phyloP scores from a whole-genome alignment of 2,113 vertebrate genomes.

The Condylura cristata region DNA sequence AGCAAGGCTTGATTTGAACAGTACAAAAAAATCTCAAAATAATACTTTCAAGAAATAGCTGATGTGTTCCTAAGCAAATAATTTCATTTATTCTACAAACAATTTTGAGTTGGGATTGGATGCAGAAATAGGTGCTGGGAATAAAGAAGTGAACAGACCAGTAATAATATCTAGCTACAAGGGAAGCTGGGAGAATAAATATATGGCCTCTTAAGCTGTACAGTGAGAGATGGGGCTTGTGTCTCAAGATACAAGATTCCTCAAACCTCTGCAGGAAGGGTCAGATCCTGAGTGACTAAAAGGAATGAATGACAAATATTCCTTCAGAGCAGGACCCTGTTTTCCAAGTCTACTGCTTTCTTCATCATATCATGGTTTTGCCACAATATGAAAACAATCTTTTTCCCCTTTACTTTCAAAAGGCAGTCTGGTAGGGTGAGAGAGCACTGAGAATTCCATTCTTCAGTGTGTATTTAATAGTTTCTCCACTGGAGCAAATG shows the following conservation, averaged over 20 bases:
- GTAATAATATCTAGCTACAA: constrained; percentile 33
- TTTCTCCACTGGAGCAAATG: constrained; percentile 74
- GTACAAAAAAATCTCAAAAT: constrained; percentile 10
- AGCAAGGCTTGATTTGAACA: background rate
- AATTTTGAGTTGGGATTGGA: background rate
- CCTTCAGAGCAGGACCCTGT: background rate
- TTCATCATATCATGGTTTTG: background rate
- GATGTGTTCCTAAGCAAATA: background rate
- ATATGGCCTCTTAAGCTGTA: background rate
- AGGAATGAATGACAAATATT: background rate
- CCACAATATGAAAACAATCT: background rate
- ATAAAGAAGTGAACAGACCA: background rate
- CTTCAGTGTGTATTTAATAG: constrained; percentile 68
- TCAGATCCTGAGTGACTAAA: background rate
- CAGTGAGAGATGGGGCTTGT: background rate
- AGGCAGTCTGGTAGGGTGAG: constrained; percentile 29
- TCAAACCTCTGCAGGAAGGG: background rate
- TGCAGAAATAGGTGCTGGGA: background rate
- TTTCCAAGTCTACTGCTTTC: background rate
- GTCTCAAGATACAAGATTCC: background rate
- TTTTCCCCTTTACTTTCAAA: constrained; percentile 23
- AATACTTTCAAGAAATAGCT: background rate
- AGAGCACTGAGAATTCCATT: constrained; percentile 64
- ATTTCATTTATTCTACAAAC: background rate
- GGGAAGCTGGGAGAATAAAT: constrained; percentile 12